Base-by-base conservation (phyloP, 2,888 invertebrate genomes). In the Microctonus aethiopoides region DNA sequence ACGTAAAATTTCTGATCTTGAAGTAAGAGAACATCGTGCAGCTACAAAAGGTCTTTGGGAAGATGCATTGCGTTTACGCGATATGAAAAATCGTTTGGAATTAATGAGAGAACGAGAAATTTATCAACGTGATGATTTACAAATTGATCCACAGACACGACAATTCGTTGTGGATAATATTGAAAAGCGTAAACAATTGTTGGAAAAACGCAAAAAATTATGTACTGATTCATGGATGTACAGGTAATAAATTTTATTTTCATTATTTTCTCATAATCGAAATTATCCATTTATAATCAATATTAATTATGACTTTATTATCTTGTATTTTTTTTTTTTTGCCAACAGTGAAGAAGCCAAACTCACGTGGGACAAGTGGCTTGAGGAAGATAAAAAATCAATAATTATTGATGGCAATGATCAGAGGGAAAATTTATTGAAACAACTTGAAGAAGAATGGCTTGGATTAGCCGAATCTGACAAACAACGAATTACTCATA, bases 31-130 rank as follows among this genome's bases (percentile, higher is more conserved):
- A 39, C 39, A 70, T 41, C 78, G 79, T 22, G 84, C 83, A 3
- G 81, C 80, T 59, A 76, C 72, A 10, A 81, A 79, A 16, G 82
- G 82, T 4, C 76, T 73, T 16, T 86, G 84, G 83, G 80, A 80
- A 67, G 84, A 86, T 11, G 84, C 84, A 1, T 62, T 86, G 7
- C 77, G 85, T n/a, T 72, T 86, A 0, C 73, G 84, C 9, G 84
- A 84, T 56, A 85, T 85, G 85, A 78, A 77, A 54, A 84, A 85
- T 68, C 77, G 78, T n/a, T 46, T 86, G 46, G 83, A 80, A 67
- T 69, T 85, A 10, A 73, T 78, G 2, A 78, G 81, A 9, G 85
- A 84, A 60, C 81, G 78, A 41, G 77, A 81, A 68, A 63, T 86
- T n/a, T 81, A 80, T 59, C 77, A 80, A 16, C 79, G 79, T 16